phyloP scores from a whole-genome alignment of 2,113 vertebrate species.

The Gavialis gangeticus region DNA sequence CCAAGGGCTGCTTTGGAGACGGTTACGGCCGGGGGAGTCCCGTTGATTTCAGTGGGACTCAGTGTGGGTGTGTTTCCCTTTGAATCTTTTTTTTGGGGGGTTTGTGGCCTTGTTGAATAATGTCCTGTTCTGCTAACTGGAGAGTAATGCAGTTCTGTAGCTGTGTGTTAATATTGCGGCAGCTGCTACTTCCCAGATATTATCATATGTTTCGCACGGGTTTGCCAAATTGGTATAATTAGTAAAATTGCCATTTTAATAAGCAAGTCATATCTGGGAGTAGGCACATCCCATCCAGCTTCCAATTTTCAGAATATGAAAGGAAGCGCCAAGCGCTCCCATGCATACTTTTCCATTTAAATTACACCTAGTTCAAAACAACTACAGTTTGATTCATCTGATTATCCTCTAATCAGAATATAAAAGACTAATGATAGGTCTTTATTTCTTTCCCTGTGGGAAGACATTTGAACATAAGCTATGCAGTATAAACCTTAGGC shows the following conservation, averaged over 20 bases:
- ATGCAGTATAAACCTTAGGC: background rate
- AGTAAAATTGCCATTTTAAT: slow-evolving; percentile 49
- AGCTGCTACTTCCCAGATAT: slow-evolving; percentile 22
- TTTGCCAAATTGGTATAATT: slow-evolving; percentile 35
- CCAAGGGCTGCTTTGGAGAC: background rate
- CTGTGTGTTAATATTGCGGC: slow-evolving; percentile 1
- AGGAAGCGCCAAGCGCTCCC: background rate
- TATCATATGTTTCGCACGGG: slow-evolving; percentile 28
- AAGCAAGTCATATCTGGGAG: slow-evolving; percentile 39
- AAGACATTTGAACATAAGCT: background rate
- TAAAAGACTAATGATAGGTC: background rate
- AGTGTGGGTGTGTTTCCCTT: accelerated
- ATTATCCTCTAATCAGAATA: background rate
- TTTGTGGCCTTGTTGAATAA: background rate
- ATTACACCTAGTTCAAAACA: slow-evolving; percentile 1
- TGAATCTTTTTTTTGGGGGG: background rate
- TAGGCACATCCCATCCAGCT: background rate
- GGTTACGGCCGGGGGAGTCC: background rate
- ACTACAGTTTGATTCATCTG: background rate
- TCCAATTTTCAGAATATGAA: slow-evolving; percentile 37
- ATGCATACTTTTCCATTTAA: background rate
- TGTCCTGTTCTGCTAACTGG: background rate
- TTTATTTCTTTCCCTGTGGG: background rate
- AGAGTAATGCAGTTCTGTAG: background rate
- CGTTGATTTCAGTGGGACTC: background rate